A percentile compares a stretch with the other conserved stretches of the same genome.
Conservation (phyloP, 1,140 invertebrate genomes). For the Drosophila melanogaster region DNA sequence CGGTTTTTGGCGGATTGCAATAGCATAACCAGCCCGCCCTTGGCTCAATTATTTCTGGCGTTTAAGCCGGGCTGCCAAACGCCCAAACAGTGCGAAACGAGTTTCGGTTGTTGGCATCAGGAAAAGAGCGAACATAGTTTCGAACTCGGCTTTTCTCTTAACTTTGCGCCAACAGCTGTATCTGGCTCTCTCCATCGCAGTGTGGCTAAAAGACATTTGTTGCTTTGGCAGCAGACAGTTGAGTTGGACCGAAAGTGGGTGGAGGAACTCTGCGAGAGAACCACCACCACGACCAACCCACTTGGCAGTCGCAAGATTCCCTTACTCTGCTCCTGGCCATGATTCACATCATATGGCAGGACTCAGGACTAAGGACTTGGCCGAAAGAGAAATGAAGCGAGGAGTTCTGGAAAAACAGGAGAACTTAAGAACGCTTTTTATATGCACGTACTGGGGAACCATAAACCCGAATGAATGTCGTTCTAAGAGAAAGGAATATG, state of each 20-base stretch:
- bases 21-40: slow-evolving; percentile 72
- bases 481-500: slow-evolving; percentile 24
- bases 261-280: slow-evolving; percentile 9
- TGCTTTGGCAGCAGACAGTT: slow-evolving; percentile 52
- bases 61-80: slow-evolving; percentile 47
- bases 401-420: background rate
- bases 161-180: slow-evolving; percentile 3
- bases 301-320: slow-evolving; percentile 34
- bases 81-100: slow-evolving; percentile 63
- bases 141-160: slow-evolving; percentile 46
- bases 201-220: slow-evolving; percentile 61
- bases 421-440: slow-evolving; percentile 3
- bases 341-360: slow-evolving; percentile 34
- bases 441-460: slow-evolving; percentile 7
- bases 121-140: slow-evolving; percentile 37
- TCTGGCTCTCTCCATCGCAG: background rate
- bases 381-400: background rate
- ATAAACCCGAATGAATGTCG: slow-evolving; percentile 34
- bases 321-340: slow-evolving; percentile 13
- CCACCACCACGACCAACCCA: slow-evolving; percentile 3
- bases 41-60: slow-evolving; percentile 70
- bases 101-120: slow-evolving; percentile 37
- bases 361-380: background rate
- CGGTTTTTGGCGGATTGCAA: slow-evolving; percentile 46
- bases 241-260: slow-evolving; percentile 16